These are phyloP conservation scores for Sesia bembeciformis DNA, from an alignment of 2,888 invertebrate species.

Conservation along the genomic window DNA sequence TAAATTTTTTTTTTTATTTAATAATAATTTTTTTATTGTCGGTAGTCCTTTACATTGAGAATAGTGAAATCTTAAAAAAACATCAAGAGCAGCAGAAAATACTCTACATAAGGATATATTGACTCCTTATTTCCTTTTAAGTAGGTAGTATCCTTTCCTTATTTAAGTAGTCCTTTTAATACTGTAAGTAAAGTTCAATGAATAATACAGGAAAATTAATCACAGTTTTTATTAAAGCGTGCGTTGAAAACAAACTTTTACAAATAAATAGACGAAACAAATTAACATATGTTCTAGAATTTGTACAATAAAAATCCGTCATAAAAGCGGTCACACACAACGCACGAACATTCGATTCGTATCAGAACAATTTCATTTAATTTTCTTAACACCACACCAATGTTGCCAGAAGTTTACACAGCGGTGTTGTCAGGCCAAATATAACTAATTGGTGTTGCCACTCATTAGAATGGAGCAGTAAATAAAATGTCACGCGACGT, in stretches of 20 bases:
- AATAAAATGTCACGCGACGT: constrained; percentile 29
- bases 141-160: too few species aligned
- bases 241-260: background rate
- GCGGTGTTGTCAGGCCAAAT: constrained; percentile 25
- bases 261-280: background rate
- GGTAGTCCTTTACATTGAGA: too few species aligned
- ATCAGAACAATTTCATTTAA: constrained; percentile 46
- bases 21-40: too few species aligned
- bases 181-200: too few species aligned
- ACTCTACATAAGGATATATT: too few species aligned
- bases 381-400: constrained; percentile 30
- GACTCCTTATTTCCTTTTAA: too few species aligned
- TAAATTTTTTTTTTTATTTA: too few species aligned
- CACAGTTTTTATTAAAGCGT: background rate
- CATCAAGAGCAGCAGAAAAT: too few species aligned
- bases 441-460: constrained; percentile 44
- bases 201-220: too few species aligned
- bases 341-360: constrained; percentile 6
- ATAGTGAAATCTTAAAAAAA: too few species aligned
- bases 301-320: background rate
- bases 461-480: constrained; percentile 30
- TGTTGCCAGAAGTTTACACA: constrained; percentile 22
- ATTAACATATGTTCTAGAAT: background rate
- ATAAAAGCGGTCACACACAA: constrained; percentile 2
- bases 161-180: too few species aligned